Evolutionary conservation across 2,888 invertebrate species (phyloP).

Genomic region (Hololepta plana): DNA sequence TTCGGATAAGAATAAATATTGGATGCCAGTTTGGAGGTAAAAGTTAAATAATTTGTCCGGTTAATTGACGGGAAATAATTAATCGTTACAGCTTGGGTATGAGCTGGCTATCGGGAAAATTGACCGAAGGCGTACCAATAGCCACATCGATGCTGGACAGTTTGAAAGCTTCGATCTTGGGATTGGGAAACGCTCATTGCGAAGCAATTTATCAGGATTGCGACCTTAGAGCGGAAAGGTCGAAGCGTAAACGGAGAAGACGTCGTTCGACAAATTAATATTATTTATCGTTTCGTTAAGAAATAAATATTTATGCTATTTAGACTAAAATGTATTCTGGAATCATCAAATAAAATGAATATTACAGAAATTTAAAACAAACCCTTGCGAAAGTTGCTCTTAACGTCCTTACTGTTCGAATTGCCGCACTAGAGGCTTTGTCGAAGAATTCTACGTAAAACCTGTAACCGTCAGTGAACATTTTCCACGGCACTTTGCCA

Average conservation of each 20-base stretch:
- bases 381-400: too few species aligned
- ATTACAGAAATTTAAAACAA: too few species aligned
- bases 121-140: conserved; percentile 22
- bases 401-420: too few species aligned
- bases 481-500: too few species aligned
- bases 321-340: too few species aligned
- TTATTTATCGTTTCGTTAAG: too few species aligned
- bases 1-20: conserved; percentile 38
- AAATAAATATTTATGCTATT: too few species aligned
- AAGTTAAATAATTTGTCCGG: conserved; percentile 12
- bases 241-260: conserved; percentile 19
- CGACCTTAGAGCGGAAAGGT: conserved; percentile 27
- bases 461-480: too few species aligned
- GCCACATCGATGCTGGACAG: conserved; percentile 36
- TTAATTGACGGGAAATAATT: conserved; percentile 1
- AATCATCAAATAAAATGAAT: too few species aligned
- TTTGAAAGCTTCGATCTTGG: conserved; percentile 46
- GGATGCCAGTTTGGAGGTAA: conserved; percentile 64
- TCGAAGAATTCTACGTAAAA: too few species aligned
- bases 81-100: conserved; percentile 45
- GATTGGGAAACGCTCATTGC: conserved; percentile 50
- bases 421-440: too few species aligned
- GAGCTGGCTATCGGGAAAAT: conserved; percentile 49
- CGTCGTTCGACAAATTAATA: too few species aligned
- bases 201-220: conserved; percentile 36